A percentile compares a stretch with the other conserved stretches of the same genome.
Evolutionary conservation across 2,888 invertebrate genomes (phyloP).

Genomic region (Catocala nupta): DNA sequence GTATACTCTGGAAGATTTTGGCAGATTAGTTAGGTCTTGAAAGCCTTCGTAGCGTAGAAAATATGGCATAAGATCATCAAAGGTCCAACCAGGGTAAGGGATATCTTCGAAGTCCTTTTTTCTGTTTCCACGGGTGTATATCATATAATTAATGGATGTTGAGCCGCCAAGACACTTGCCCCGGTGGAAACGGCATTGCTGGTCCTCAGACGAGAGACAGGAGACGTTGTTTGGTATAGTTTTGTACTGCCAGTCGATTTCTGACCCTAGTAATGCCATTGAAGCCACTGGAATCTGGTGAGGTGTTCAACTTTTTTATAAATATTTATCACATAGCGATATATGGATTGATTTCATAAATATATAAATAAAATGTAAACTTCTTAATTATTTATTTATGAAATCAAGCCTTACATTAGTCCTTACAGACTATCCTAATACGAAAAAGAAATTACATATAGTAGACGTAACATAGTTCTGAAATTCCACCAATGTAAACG

Average conservation of each 20-base stretch:
- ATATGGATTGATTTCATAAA: too few species aligned
- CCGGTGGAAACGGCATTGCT: conserved; percentile 64
- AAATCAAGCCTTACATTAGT: too few species aligned
- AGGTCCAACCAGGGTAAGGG: conserved; percentile 66
- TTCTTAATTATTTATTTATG: too few species aligned
- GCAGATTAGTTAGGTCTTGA: conserved; percentile 54
- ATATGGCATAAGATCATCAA: conserved; percentile 67
- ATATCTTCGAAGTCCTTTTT: conserved; percentile 62
- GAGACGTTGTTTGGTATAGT: conserved; percentile 70
- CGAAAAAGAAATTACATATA: too few species aligned
- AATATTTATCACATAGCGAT: too few species aligned
- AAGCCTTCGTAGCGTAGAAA: conserved; percentile 71
- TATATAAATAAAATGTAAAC: too few species aligned
- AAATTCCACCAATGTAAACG: too few species aligned
- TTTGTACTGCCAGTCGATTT: conserved; percentile 66
- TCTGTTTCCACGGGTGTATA: conserved; percentile 70
- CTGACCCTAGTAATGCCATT: conserved; percentile 54
- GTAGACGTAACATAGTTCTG: too few species aligned
- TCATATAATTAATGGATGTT: conserved; percentile 74
- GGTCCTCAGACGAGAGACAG: conserved; percentile 59
- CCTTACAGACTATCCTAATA: too few species aligned
- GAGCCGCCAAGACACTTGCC: conserved; percentile 76
- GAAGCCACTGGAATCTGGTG: conserved; percentile 63
- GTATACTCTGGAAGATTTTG: conserved; percentile 61
- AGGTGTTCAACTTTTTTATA: not conserved